phyloP scores from a whole-genome alignment of 1,140 invertebrate genomes.

The Musca vetustissima region DNA sequence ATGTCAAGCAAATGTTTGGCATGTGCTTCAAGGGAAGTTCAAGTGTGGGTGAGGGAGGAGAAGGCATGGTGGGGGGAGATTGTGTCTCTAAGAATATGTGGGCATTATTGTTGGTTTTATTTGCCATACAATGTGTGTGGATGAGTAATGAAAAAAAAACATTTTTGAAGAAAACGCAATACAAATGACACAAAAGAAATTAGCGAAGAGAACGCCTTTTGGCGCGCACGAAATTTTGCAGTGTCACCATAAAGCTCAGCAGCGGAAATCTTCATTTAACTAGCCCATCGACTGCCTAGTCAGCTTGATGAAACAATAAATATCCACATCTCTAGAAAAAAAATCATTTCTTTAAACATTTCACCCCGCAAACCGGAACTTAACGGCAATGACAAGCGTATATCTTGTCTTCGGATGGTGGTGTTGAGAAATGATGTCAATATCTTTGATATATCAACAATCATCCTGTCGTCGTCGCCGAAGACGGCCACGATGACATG shows the following conservation, averaged over 20 bases:
- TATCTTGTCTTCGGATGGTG: conserved; percentile 6
- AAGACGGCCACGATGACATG: too few species aligned
- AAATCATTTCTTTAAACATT: neutral
- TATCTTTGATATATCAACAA: neutral
- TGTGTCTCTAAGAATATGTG: neutral
- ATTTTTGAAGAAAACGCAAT: neutral
- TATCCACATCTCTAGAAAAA: neutral
- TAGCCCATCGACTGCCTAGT: neutral
- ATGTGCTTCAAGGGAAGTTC: too few species aligned
- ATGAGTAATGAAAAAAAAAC: neutral
- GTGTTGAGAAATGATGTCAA: conserved; percentile 25
- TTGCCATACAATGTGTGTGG: neutral
- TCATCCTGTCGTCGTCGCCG: neutral
- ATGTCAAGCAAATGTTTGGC: neutral
- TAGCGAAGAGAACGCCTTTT: neutral
- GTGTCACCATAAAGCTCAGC: neutral
- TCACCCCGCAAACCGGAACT: neutral
- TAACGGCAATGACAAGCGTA: neutral
- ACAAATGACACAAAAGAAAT: neutral
- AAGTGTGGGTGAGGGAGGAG: neutral
- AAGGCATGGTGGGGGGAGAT: neutral
- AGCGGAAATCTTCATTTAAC: neutral
- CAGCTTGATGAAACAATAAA: too few species aligned
- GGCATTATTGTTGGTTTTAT: conserved; percentile 17
- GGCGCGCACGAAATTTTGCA: neutral